Evolutionary conservation across 2,797 vertebrate genomes (phyloP).

Genomic region (Bradypodion ventrale): DNA sequence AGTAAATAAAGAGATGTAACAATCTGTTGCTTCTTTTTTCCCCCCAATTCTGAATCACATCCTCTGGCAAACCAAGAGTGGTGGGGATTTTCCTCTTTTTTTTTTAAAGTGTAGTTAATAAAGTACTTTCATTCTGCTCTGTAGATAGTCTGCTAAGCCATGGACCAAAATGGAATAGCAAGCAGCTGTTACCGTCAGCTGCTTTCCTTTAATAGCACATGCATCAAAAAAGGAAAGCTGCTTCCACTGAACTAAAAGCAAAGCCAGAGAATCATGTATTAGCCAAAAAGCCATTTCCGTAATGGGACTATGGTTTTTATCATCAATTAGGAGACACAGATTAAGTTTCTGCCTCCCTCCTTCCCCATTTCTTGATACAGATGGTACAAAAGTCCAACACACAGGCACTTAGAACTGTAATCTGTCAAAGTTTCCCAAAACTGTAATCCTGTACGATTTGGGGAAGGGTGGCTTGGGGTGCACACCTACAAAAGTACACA

Average conservation of each 20-base stretch:
- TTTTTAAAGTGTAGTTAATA: slow-evolving; percentile 28
- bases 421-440: not conserved
- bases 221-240: slow-evolving; percentile 42
- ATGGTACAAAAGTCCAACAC: no score
- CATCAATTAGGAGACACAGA: not conserved
- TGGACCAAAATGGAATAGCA: slow-evolving; percentile 19
- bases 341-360: not conserved
- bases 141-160: slow-evolving; percentile 45
- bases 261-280: not conserved
- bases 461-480: no score
- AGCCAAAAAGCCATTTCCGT: not conserved
- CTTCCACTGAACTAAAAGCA: slow-evolving; percentile 15
- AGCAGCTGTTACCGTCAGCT: slow-evolving; percentile 67
- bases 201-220: slow-evolving; percentile 65
- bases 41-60: not conserved
- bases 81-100: slow-evolving; percentile 16
- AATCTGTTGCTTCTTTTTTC: not conserved
- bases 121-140: slow-evolving; percentile 12
- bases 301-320: slow-evolving; percentile 11
- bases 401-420: no score
- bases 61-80: not conserved
- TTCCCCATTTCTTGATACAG: fast-evolving
- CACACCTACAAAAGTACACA: not conserved
- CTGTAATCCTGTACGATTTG: not conserved
- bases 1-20: not conserved